Conservation (phyloP, 2,888 invertebrate genomes). For the Diogma glabrata region DNA sequence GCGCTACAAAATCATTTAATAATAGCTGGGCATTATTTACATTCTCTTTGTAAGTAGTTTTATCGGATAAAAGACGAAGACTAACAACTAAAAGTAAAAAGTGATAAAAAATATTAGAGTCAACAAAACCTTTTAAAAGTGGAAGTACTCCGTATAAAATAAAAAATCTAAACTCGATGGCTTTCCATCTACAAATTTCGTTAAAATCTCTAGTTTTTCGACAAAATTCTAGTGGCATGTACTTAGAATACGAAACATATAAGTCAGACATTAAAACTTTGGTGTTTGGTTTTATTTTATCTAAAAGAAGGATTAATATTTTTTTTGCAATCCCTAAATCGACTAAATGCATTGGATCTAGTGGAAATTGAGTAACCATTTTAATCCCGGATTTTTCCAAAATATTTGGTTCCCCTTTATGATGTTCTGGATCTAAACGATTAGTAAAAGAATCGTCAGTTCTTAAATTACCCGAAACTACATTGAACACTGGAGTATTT, state of each 20-base stretch:
- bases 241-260: neutral
- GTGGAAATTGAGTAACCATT: neutral
- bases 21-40: neutral
- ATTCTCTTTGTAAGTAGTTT: neutral
- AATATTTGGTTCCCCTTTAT: neutral
- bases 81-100: neutral
- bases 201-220: neutral
- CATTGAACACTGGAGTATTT: neutral
- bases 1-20: constrained; percentile 14
- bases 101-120: neutral
- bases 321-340: neutral
- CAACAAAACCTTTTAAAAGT: neutral
- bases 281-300: neutral
- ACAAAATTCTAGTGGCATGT: neutral
- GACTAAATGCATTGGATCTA: neutral
- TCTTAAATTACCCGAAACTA: neutral
- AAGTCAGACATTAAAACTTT: neutral
- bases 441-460: neutral
- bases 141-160: constrained; percentile 1
- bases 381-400: neutral
- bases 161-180: constrained; percentile 3
- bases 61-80: neutral
- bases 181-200: constrained; percentile 4
- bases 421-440: neutral
- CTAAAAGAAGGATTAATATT: neutral